phyloP scores from a whole-genome alignment of 2,797 vertebrate species.

The Arnoldichthys spilopterus region DNA sequence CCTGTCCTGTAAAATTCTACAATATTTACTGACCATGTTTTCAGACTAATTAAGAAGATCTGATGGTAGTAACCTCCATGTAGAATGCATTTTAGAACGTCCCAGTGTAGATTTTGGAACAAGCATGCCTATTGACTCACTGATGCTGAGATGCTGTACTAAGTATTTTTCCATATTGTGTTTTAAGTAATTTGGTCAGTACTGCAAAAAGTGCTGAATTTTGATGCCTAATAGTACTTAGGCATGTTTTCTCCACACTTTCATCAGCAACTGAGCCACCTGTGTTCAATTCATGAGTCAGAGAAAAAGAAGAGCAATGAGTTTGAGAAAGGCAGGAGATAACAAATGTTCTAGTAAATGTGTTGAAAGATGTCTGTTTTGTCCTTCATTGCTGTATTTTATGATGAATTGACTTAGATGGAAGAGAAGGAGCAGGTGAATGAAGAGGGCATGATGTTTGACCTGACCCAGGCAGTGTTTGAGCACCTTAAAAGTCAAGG shows the following conservation, averaged over 20 bases:
- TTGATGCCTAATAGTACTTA: too few relatives aligned
- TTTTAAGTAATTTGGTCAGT: too few relatives aligned
- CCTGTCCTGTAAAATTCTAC: too few relatives aligned
- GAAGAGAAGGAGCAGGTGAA: constrained; percentile 47
- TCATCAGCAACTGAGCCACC: neutral
- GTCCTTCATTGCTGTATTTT: constrained; percentile 11
- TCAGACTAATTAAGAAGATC: too few relatives aligned
- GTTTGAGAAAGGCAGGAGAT: neutral
- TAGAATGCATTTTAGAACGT: too few relatives aligned
- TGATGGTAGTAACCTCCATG: too few relatives aligned
- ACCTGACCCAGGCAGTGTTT: constrained; percentile 73
- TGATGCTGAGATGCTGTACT: too few relatives aligned
- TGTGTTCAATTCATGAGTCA: neutral
- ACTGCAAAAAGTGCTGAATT: too few relatives aligned
- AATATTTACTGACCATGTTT: too few relatives aligned
- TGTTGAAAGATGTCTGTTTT: constrained; percentile 24
- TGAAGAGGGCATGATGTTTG: constrained; percentile 51
- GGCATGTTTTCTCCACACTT: neutral
- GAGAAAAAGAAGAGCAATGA: neutral
- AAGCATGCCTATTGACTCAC: too few relatives aligned
- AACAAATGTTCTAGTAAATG: neutral
- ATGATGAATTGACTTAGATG: constrained; percentile 47
- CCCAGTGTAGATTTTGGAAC: too few relatives aligned
- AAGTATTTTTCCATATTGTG: too few relatives aligned
- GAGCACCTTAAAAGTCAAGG: constrained; percentile 76